Conservation (phyloP, 2,888 invertebrate species). For the Plagodis pulveraria region DNA sequence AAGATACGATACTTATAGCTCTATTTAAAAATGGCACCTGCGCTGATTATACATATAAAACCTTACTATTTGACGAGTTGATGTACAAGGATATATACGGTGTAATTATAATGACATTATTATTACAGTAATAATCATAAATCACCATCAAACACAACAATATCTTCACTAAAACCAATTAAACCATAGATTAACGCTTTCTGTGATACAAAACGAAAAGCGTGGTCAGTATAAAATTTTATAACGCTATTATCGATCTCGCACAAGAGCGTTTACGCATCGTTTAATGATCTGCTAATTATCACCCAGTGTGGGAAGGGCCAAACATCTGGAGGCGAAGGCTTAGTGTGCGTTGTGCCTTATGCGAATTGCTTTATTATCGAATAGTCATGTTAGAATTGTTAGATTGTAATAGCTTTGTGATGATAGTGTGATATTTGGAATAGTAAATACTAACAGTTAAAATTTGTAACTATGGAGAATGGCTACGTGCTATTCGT, state of each 20-base stretch:
- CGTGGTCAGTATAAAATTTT: constrained; percentile 46
- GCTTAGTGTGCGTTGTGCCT: constrained; percentile 10
- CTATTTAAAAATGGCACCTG: too few relatives aligned
- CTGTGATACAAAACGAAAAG: constrained; percentile 34
- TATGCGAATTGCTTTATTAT: constrained; percentile 26
- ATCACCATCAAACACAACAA: constrained; percentile 6
- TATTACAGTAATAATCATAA: constrained; percentile 9
- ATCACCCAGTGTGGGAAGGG: constrained; percentile 38
- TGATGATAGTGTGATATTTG: not conserved
- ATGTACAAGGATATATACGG: too few relatives aligned
- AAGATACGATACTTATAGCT: too few relatives aligned
- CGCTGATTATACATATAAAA: too few relatives aligned
- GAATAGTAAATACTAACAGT: not conserved
- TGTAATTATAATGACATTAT: not conserved
- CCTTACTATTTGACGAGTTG: too few relatives aligned
- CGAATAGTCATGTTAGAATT: not conserved
- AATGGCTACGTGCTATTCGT: too few relatives aligned
- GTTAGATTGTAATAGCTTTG: not conserved
- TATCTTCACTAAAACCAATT: constrained; percentile 17
- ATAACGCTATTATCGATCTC: constrained; percentile 60
- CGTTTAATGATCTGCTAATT: constrained; percentile 70
- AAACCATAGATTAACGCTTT: constrained; percentile 30
- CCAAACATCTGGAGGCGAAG: constrained; percentile 16
- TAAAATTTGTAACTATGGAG: too few relatives aligned
- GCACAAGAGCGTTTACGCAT: constrained; percentile 62